Percentiles rank a stretch among this genome's conserved stretches.
Evolutionary conservation across 2,888 invertebrate species (phyloP).

Genomic region (Plutella xylostella): DNA sequence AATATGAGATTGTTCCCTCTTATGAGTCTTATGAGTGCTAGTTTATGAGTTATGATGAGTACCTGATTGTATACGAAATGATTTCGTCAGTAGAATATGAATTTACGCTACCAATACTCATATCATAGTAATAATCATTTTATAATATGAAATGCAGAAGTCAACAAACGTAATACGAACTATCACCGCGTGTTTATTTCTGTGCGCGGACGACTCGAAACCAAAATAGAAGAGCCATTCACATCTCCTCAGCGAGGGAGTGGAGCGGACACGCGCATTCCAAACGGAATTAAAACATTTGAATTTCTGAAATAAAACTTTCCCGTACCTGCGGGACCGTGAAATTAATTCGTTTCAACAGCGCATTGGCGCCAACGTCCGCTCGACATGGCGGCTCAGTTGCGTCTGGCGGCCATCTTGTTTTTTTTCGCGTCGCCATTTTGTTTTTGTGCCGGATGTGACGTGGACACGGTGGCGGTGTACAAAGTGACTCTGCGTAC

Average conservation of each 20-base stretch:
- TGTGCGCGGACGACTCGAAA: slow-evolving; percentile 41
- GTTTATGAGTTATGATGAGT: too few species aligned
- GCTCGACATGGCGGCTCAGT: slow-evolving; percentile 30
- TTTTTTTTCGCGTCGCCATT: slow-evolving; percentile 31
- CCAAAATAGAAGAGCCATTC: slow-evolving; percentile 65
- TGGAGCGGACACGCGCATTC: slow-evolving; percentile 44
- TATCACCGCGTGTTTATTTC: slow-evolving; percentile 46
- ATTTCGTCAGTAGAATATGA: too few species aligned
- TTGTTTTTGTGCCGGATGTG: slow-evolving; percentile 58
- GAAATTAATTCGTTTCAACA: slow-evolving; percentile 18
- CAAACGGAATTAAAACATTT: slow-evolving; percentile 23
- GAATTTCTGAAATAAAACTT: neutral
- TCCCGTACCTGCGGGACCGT: slow-evolving; percentile 18
- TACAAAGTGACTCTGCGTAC: slow-evolving; percentile 89
- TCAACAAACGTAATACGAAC: neutral
- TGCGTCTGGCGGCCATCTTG: slow-evolving; percentile 51
- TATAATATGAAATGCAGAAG: neutral
- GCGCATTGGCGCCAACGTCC: slow-evolving; percentile 24
- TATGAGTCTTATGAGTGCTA: too few species aligned
- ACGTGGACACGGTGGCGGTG: slow-evolving; percentile 83
- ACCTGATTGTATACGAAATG: too few species aligned
- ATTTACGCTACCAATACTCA: too few species aligned
- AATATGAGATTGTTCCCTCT: too few species aligned
- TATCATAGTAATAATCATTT: neutral
- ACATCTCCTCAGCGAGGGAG: slow-evolving; percentile 34